Evolutionary conservation across 2,888 invertebrate species (phyloP).

Genomic region (Eristalinus aeneus): DNA sequence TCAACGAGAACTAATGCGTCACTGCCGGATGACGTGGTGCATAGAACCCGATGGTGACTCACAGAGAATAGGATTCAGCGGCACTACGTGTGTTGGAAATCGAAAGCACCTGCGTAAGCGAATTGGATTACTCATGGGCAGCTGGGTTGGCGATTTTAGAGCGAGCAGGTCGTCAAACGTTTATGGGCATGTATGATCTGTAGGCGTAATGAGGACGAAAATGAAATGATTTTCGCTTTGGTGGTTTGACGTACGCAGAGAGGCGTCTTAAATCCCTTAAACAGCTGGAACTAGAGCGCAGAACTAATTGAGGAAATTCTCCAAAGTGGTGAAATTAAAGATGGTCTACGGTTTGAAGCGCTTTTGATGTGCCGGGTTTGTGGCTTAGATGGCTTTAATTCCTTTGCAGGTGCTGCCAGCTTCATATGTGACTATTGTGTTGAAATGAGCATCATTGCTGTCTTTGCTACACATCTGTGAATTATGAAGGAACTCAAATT

Average conservation of each 20-base stretch:
- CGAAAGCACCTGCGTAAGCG: neutral
- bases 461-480: too few species aligned
- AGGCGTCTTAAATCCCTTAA: neutral
- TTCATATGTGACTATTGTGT: too few species aligned
- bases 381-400: too few species aligned
- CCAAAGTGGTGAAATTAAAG: neutral
- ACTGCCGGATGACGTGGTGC: neutral
- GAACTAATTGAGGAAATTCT: neutral
- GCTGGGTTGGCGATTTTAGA: neutral
- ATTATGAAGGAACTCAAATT: too few species aligned
- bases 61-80: neutral
- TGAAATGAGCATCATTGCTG: too few species aligned
- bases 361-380: too few species aligned
- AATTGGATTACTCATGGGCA: neutral
- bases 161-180: neutral
- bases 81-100: neutral
- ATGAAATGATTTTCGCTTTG: neutral
- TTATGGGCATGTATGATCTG: neutral
- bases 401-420: too few species aligned
- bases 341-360: neutral
- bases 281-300: neutral
- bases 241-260: neutral
- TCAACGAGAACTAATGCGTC: neutral
- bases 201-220: neutral
- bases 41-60: neutral